Conservation (phyloP, 30 jellyfish, hydroid and myxozoan genomes). For the Cassiopea xamachana region DNA sequence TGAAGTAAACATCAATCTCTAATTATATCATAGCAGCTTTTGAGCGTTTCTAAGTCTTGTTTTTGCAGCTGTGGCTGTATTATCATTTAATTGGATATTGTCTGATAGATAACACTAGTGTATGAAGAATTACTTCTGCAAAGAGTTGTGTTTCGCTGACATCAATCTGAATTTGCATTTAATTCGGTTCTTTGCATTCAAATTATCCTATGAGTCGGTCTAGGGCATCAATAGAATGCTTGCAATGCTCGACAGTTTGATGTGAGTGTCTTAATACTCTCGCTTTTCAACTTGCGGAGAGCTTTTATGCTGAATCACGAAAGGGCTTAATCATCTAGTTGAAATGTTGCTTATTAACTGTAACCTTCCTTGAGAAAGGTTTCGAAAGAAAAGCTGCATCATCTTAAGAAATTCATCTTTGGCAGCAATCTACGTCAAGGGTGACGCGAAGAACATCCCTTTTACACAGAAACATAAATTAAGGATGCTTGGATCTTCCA, state of each 20-base stretch:
- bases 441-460: too few species aligned
- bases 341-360: too few species aligned
- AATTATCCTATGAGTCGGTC: neutral
- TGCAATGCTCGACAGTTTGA: neutral
- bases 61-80: slow-evolving; percentile 12
- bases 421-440: too few species aligned
- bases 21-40: neutral
- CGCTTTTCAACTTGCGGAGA: too few species aligned
- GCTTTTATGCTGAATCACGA: too few species aligned
- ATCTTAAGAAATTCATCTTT: too few species aligned
- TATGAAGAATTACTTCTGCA: neutral
- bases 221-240: neutral
- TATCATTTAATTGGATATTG: slow-evolving; percentile 12
- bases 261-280: neutral
- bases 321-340: too few species aligned
- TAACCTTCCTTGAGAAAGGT: too few species aligned
- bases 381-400: too few species aligned
- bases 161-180: neutral
- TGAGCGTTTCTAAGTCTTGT: neutral
- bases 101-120: neutral
- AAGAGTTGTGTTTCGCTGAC: neutral
- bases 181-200: neutral
- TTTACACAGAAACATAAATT: too few species aligned
- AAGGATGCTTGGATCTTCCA: too few species aligned
- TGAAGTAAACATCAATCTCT: neutral